phyloP scores from a whole-genome alignment of 1,140 invertebrate genomes.

The Diploscapter pachys region DNA sequence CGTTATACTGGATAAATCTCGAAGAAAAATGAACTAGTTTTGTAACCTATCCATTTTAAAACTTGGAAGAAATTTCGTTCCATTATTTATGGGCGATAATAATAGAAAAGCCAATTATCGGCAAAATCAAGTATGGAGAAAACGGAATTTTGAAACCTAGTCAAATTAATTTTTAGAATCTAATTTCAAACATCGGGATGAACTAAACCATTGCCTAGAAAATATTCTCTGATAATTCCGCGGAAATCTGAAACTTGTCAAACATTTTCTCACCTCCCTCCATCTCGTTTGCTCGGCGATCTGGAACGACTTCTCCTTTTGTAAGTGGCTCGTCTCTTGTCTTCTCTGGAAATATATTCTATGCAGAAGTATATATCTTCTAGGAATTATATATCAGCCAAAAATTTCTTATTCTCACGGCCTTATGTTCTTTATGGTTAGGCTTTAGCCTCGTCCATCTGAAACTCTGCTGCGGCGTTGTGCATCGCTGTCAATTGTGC shows the following conservation, averaged over 20 bases:
- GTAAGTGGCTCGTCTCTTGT: conserved; percentile 12
- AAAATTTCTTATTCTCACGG: too few relatives aligned
- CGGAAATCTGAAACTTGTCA: not conserved
- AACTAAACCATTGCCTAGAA: not conserved
- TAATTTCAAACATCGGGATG: not conserved
- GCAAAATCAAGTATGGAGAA: too few relatives aligned
- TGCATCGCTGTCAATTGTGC: not conserved
- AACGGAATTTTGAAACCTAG: not conserved
- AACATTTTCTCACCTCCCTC: not conserved
- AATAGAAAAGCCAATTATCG: too few relatives aligned
- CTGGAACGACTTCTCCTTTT: conserved; percentile 19
- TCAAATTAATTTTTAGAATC: conserved; percentile 15
- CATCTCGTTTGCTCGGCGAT: conserved; percentile 8
- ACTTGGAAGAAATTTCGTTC: too few relatives aligned
- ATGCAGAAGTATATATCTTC: too few relatives aligned
- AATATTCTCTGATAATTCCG: not conserved
- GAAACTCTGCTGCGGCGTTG: not conserved
- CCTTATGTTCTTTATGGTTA: too few relatives aligned
- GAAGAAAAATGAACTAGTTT: not conserved
- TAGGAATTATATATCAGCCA: too few relatives aligned
- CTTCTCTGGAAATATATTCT: not conserved
- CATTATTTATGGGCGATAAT: too few relatives aligned
- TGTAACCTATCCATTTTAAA: conserved; percentile 3
- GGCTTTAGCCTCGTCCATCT: too few relatives aligned
- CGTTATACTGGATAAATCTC: not conserved